Evolutionary conservation across 2,797 vertebrate genomes (phyloP).

Genomic region (Arrhamphus sclerolepis): DNA sequence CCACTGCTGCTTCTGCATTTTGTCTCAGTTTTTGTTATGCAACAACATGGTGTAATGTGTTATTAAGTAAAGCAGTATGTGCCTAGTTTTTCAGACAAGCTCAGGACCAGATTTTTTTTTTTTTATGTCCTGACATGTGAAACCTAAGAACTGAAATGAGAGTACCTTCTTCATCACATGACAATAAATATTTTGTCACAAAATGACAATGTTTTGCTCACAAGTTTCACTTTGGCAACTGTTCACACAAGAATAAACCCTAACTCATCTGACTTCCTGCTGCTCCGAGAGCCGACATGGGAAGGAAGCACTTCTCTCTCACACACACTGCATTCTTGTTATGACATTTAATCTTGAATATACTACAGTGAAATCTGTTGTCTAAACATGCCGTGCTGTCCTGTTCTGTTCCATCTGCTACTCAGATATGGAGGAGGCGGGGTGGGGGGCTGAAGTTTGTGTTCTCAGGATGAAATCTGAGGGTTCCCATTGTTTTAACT

Average conservation of each 20-base stretch:
- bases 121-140: neutral
- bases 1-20: too few species aligned
- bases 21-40: too few species aligned
- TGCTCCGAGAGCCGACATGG: slow-evolving; percentile 33
- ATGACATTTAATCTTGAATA: slow-evolving; percentile 56
- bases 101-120: neutral
- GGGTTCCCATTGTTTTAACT: slow-evolving; percentile 15
- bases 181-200: neutral
- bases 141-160: neutral
- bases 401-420: slow-evolving; percentile 53
- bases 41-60: too few species aligned
- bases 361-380: slow-evolving; percentile 61
- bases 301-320: slow-evolving; percentile 50
- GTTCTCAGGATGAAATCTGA: too few species aligned
- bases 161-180: neutral
- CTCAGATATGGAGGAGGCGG: slow-evolving; percentile 28
- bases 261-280: slow-evolving; percentile 54
- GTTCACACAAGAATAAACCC: slow-evolving; percentile 18
- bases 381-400: slow-evolving; percentile 54
- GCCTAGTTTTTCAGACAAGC: too few species aligned
- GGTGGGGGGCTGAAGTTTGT: slow-evolving; percentile 20
- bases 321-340: slow-evolving; percentile 42
- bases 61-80: too few species aligned
- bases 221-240: slow-evolving; percentile 1
- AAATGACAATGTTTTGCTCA: slow-evolving; percentile 8